Conservation (phyloP, 2,888 invertebrate genomes). For the Zhuqinia jingwanae region DNA sequence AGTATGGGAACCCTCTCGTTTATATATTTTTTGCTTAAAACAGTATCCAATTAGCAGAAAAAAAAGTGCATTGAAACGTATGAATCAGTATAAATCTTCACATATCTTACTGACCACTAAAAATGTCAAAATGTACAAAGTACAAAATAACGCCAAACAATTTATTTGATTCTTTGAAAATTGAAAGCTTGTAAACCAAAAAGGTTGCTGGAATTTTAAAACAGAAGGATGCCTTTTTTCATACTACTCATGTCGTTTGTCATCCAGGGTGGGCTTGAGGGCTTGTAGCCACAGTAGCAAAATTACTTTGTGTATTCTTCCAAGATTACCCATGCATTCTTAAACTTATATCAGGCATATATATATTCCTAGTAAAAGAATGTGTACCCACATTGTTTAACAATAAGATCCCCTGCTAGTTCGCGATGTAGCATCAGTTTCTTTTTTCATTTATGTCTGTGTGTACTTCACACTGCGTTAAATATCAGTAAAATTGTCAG, state of each 20-base stretch:
- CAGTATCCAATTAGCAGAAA: too few relatives aligned
- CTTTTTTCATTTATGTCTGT: too few relatives aligned
- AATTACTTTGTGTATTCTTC: slow-evolving; percentile 1
- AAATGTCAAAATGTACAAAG: too few relatives aligned
- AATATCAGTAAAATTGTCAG: neutral
- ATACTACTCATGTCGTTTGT: neutral
- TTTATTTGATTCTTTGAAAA: too few relatives aligned
- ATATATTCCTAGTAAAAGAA: neutral
- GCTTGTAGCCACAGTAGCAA: slow-evolving; percentile 18
- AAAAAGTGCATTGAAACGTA: too few relatives aligned
- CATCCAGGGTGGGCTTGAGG: slow-evolving; percentile 50
- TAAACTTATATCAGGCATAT: neutral
- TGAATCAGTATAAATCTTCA: too few relatives aligned
- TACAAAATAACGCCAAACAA: too few relatives aligned
- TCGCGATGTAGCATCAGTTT: too few relatives aligned
- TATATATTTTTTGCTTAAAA: too few relatives aligned
- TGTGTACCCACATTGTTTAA: neutral
- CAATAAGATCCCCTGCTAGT: neutral
- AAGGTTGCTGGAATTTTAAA: neutral
- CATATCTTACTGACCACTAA: too few relatives aligned
- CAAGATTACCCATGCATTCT: neutral
- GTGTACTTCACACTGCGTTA: slow-evolving; percentile 1
- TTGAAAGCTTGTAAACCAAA: neutral
- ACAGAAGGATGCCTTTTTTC: too few relatives aligned
- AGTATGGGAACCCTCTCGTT: too few relatives aligned